phyloP scores from a whole-genome alignment of 2,797 vertebrate species.

The Acanthornis magna region DNA sequence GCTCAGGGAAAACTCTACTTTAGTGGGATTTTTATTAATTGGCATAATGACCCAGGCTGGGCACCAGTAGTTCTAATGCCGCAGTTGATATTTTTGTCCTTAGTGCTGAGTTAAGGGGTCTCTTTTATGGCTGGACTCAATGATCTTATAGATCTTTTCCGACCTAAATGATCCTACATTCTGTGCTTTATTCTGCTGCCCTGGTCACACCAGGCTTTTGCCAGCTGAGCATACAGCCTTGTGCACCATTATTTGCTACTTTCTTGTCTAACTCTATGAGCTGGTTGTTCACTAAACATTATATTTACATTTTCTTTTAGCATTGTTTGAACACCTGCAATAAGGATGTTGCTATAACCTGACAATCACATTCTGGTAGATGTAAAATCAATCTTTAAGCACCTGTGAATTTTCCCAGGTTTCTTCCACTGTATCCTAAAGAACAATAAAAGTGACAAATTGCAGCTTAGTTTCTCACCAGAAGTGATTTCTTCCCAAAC shows the following conservation, averaged over 20 bases:
- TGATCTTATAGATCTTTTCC: neutral
- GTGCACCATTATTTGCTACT: neutral
- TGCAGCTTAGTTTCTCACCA: neutral
- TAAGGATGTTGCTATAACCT: neutral
- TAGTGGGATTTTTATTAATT: neutral
- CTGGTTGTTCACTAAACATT: neutral
- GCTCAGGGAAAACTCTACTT: neutral
- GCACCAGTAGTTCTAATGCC: neutral
- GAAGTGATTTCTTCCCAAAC: neutral
- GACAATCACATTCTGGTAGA: neutral
- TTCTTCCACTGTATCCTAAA: neutral
- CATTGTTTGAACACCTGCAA: neutral
- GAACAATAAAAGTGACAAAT: constrained; percentile 7
- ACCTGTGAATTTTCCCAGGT: neutral
- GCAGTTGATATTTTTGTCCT: neutral
- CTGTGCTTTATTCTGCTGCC: neutral
- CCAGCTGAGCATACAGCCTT: neutral
- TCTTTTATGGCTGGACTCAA: rapidly evolving
- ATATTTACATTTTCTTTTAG: neutral
- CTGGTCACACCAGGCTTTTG: neutral
- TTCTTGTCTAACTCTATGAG: neutral
- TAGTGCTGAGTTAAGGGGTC: neutral
- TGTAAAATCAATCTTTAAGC: constrained; percentile 19
- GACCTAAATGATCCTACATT: neutral
- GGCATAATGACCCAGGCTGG: neutral